Evolutionary conservation across 2,797 vertebrate species (phyloP).

Genomic region (Sardinella longiceps): DNA sequence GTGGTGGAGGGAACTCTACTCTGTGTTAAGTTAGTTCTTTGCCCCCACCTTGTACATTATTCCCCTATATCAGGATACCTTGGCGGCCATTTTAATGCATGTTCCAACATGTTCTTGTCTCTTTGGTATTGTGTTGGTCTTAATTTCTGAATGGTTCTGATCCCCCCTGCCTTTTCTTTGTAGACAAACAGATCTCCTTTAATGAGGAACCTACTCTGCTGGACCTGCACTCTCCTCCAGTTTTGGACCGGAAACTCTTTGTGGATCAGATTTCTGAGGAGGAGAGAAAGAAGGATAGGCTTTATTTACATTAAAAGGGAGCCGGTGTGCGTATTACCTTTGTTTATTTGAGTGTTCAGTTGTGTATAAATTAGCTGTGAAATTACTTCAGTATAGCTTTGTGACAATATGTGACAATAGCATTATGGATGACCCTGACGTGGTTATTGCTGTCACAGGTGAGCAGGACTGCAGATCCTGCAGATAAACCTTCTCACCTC

Average conservation of each 20-base stretch:
- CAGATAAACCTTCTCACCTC: not conserved
- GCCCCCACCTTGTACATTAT: no score
- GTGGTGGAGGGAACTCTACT: no score
- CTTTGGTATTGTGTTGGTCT: not conserved
- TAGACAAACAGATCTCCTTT: constrained; percentile 62
- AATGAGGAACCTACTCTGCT: constrained; percentile 58
- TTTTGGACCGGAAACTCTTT: constrained; percentile 39
- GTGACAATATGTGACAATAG: no score
- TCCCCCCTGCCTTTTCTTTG: constrained; percentile 34
- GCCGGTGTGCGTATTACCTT: not conserved
- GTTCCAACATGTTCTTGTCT: not conserved
- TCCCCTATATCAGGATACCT: no score
- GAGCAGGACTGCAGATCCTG: not conserved
- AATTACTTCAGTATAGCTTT: no score
- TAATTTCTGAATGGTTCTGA: not conserved
- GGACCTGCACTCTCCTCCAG: constrained; percentile 44
- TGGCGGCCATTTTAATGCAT: no score
- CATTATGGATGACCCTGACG: no score
- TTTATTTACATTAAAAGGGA: no score
- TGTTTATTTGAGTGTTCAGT: no score
- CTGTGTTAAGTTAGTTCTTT: no score
- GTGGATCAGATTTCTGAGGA: constrained; percentile 33
- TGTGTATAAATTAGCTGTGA: no score
- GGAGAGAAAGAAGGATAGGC: no score
- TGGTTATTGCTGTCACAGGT: not conserved